Percentiles rank a stretch among this genome's conserved stretches.
Conservation (phyloP, 2,797 vertebrate species). For the Cirrhinus molitorella region DNA sequence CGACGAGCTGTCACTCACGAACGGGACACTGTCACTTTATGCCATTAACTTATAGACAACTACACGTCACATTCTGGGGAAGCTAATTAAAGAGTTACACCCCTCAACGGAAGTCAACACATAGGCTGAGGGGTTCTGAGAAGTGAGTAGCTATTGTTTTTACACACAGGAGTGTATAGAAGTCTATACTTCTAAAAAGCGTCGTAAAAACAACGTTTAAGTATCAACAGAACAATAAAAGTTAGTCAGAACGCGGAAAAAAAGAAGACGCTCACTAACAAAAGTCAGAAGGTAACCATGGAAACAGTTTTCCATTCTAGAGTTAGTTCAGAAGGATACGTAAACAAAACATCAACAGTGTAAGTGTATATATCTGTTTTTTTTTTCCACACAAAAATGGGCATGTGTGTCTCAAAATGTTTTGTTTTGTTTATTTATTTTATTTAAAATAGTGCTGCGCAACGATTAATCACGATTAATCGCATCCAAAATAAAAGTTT, state of each 20-base stretch:
- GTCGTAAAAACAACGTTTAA: neutral
- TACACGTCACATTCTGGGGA: no score
- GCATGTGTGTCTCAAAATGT: no score
- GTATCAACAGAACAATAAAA: no score
- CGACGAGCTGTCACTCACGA: constrained; percentile 23
- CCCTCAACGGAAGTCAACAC: neutral
- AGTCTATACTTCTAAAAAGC: neutral
- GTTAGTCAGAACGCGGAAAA: neutral
- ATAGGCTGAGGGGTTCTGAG: neutral
- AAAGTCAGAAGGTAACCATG: neutral
- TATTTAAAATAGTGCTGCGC: no score
- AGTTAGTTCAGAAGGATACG: neutral
- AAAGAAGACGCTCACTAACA: neutral
- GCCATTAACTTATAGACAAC: neutral
- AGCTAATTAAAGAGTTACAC: neutral
- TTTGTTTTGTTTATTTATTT: no score
- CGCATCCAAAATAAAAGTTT: no score
- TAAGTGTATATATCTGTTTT: no score
- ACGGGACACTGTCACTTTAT: neutral
- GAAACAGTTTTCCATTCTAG: neutral
- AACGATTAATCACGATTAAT: no score
- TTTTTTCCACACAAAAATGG: no score
- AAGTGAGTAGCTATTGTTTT: neutral
- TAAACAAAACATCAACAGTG: neutral
- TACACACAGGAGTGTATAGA: neutral